phyloP scores from a whole-genome alignment of 2,113 vertebrate species.

The Festucalex cinctus region DNA sequence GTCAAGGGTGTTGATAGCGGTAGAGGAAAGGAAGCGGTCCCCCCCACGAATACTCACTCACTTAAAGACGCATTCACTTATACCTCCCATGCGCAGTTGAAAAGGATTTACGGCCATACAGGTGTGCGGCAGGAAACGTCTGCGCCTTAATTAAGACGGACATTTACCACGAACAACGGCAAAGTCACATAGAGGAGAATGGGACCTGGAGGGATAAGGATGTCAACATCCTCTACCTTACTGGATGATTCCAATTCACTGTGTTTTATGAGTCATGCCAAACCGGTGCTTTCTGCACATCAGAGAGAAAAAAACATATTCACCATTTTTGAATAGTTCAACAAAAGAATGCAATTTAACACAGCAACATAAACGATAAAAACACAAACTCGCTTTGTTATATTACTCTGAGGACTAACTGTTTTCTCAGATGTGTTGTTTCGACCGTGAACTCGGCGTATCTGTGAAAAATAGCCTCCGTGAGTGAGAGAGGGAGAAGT shows the following conservation, averaged over 20 bases:
- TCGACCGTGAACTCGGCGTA: constrained; percentile 53
- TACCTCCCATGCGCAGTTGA: constrained; percentile 19
- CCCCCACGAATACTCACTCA: constrained; percentile 14
- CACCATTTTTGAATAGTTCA: constrained; percentile 3
- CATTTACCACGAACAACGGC: constrained; percentile 26
- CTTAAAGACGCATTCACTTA: neutral
- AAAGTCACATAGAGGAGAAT: constrained; percentile 49
- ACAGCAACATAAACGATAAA: neutral
- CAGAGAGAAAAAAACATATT: neutral
- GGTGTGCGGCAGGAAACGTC: constrained; percentile 32
- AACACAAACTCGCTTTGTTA: constrained; percentile 8
- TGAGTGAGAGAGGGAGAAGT: constrained; percentile 31
- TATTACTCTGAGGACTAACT: constrained; percentile 33
- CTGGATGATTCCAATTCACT: constrained; percentile 33
- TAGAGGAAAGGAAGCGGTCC: constrained; percentile 25
- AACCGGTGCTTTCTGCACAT: constrained; percentile 5
- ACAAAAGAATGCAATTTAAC: neutral
- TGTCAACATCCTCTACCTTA: constrained; percentile 40
- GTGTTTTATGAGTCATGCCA: constrained; percentile 26
- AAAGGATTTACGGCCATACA: constrained; percentile 51
- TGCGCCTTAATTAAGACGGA: constrained; percentile 54
- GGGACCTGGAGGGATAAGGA: constrained; percentile 27
- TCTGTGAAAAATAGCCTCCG: constrained; percentile 44
- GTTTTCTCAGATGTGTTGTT: constrained; percentile 38
- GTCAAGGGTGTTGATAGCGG: constrained; percentile 54